A percentile compares a stretch with the other conserved stretches of the same genome.
Conservation (phyloP, 1,140 invertebrate genomes). For the Drosophila sp. region DNA sequence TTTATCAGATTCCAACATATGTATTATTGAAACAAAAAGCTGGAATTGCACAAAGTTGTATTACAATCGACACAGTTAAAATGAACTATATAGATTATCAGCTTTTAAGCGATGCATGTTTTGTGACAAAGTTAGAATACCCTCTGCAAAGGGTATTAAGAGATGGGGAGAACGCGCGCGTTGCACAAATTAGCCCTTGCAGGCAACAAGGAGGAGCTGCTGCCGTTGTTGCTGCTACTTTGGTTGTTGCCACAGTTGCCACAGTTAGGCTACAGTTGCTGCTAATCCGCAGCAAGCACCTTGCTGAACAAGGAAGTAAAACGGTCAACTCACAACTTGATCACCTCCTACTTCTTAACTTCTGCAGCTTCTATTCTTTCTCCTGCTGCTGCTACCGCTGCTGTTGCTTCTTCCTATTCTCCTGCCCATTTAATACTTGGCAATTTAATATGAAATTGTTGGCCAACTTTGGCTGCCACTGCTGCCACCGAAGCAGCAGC, state of each 20-base stretch:
- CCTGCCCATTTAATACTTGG: slow-evolving; percentile 78
- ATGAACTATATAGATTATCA: too few relatives aligned
- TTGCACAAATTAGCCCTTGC: slow-evolving; percentile 80
- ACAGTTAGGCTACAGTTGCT: slow-evolving; percentile 28
- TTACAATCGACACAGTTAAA: too few relatives aligned
- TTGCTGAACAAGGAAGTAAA: slow-evolving; percentile 81
- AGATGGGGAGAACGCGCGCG: slow-evolving; percentile 38
- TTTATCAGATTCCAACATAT: too few relatives aligned
- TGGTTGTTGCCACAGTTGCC: slow-evolving; percentile 20
- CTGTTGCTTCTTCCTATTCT: slow-evolving; percentile 29
- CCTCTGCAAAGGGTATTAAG: neutral
- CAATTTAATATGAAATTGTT: slow-evolving; percentile 83
- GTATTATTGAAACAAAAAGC: too few relatives aligned
- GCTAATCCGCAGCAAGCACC: slow-evolving; percentile 72
- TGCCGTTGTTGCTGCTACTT: slow-evolving; percentile 15
- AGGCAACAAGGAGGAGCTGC: slow-evolving; percentile 51
- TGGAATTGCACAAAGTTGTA: too few relatives aligned
- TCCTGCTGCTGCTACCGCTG: slow-evolving; percentile 9
- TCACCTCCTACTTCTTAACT: slow-evolving; percentile 7
- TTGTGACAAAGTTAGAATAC: neutral
- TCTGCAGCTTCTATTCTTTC: neutral
- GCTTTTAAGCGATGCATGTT: neutral
- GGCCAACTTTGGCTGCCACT: slow-evolving; percentile 69
- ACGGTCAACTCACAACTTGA: slow-evolving; percentile 43
- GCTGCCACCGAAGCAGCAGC: slow-evolving; percentile 34